Percentiles rank a stretch among this genome's conserved stretches.
Conservation (phyloP, 2,113 vertebrate genomes). For the Sylvia atricapilla region DNA sequence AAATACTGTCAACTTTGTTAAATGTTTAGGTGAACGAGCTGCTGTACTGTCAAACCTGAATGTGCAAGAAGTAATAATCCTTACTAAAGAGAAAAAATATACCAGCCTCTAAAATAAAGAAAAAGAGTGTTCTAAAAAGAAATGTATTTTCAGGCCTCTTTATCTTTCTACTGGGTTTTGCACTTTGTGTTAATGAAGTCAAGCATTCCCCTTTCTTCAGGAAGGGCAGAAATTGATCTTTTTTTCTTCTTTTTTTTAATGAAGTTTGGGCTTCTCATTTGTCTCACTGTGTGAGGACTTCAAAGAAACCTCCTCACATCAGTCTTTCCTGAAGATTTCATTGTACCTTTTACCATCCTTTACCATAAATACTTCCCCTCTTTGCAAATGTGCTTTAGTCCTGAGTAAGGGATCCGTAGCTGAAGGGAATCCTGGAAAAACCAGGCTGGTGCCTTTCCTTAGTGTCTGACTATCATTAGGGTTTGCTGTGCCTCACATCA, state of each 20-base stretch:
- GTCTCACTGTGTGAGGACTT: background rate
- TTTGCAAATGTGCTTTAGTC: background rate
- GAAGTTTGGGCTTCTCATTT: background rate
- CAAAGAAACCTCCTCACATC: background rate
- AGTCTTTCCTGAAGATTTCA: background rate
- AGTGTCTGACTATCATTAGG: background rate
- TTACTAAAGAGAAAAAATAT: background rate
- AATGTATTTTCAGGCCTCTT: background rate
- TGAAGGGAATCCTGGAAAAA: background rate
- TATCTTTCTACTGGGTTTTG: background rate
- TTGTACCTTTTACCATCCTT: background rate
- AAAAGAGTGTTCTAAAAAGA: background rate
- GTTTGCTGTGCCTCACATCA: background rate
- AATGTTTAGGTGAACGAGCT: background rate
- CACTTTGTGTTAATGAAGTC: background rate
- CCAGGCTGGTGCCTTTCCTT: background rate
- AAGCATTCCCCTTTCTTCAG: background rate
- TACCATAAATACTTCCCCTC: background rate
- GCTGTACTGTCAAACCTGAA: background rate
- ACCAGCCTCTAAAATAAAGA: background rate
- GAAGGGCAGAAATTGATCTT: background rate
- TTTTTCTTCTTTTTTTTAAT: background rate
- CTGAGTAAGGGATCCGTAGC: background rate
- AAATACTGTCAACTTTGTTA: slow-evolving; percentile 2
- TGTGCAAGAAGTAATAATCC: background rate